Conservation (phyloP, 2,797 vertebrate species). For the Odontamblyopus rebecca region DNA sequence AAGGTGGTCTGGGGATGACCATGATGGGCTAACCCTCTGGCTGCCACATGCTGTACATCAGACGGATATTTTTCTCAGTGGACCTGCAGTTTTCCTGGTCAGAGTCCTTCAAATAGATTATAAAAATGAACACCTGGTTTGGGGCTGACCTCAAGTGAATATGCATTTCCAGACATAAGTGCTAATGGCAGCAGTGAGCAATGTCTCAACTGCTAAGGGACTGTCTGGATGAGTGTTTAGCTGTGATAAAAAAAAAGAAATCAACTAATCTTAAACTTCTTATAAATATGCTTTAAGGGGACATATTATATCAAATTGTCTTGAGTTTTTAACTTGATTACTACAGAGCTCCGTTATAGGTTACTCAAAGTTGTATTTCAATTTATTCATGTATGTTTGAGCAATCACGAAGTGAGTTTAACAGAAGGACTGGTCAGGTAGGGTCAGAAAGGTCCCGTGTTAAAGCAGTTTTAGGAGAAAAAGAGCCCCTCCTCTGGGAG, state of each 20-base stretch:
- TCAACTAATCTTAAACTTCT: no score
- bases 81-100: slow-evolving; percentile 34
- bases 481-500: no score
- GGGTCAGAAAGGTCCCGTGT: no score
- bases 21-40: slow-evolving; percentile 24
- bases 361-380: no score
- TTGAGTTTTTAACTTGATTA: no score
- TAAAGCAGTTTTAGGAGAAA: no score
- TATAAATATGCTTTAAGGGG: no score
- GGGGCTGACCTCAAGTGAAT: slow-evolving; percentile 11
- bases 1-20: slow-evolving; percentile 20
- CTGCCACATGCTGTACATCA: slow-evolving; percentile 54
- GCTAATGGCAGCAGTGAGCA: slow-evolving; percentile 15
- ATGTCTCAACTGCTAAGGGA: slow-evolving; percentile 39
- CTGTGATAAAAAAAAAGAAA: slow-evolving; percentile 37
- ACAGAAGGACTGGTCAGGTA: no score
- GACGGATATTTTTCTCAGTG: slow-evolving; percentile 58
- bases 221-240: slow-evolving; percentile 49
- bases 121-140: slow-evolving; percentile 17
- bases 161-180: slow-evolving; percentile 7
- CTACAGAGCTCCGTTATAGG: no score
- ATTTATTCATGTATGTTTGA: no score
- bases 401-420: no score
- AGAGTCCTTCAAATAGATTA: slow-evolving; percentile 16
- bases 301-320: no score